Base-by-base conservation (phyloP, 2,888 invertebrate species). In the Torymus aiolomorphi region DNA sequence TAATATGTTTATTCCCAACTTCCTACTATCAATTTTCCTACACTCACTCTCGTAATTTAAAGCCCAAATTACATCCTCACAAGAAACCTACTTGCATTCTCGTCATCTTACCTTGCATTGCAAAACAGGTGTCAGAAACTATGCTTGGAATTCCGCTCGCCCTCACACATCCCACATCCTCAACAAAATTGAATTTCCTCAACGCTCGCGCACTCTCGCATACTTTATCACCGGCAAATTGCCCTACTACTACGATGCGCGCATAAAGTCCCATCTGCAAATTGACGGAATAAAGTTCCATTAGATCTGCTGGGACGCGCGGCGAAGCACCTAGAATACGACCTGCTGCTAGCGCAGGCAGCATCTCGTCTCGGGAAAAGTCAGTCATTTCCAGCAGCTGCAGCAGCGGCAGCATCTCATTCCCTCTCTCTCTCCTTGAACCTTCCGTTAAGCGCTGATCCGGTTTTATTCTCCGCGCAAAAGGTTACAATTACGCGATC, bases 401-500 rank as follows among this genome's bases (percentile, higher is more conserved):
- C n/a, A 14, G 67, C 66, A 49, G 20, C 51, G 18, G 59, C 62
- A 57, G 51, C 69, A n/a, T 42, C 62, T 62, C 61, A 42, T 69
- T 61, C 61, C 52, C 14, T 42, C 18, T 20, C 18, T 59, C 61
- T 72, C 67, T 71, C 71, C 79, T 79, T 69, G 76, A 80, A 73
- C 67, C 73, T 67, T 63, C 72, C 72, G 61, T 66, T 51, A 52
- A 66, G 57, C 31, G 10, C 20, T 86, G 86, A 88, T 89, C 88
- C 86, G 88, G 87, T 87, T 88, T 85, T 86, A 82, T 84, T 83
- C 78, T 75, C 66, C 42, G 56, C 42, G 78, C 82, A 82, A 84
- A 80, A 83, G 78, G 84, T 84, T 80, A 82, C 86, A 87, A 88
- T 88, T 87, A 87, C 87, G 76, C 77, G 83, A 87, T 86, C 84